Conservation (phyloP, 2,113 vertebrate species). For the Centrocercus urophasianus region DNA sequence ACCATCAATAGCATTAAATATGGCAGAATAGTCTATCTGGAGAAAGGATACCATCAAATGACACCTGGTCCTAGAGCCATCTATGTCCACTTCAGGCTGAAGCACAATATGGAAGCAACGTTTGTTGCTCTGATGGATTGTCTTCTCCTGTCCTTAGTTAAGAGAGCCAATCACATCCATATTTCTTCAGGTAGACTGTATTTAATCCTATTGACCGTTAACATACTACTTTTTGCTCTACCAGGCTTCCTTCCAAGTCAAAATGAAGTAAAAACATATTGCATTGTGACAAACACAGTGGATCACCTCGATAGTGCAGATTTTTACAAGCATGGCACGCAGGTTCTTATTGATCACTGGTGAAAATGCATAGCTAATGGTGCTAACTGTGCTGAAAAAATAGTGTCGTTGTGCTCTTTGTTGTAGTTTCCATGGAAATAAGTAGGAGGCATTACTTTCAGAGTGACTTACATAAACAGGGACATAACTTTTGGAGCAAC, state of each 20-base stretch:
- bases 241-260: background rate
- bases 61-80: background rate
- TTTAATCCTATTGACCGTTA: background rate
- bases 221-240: background rate
- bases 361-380: background rate
- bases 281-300: background rate
- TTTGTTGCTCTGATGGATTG: background rate
- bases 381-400: background rate
- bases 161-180: background rate
- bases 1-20: background rate
- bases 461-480: background rate
- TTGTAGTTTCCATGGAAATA: background rate
- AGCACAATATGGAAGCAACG: background rate
- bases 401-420: background rate
- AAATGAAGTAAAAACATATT: background rate
- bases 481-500: background rate
- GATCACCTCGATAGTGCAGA: background rate
- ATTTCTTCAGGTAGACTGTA: background rate
- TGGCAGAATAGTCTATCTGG: fast-evolving
- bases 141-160: background rate
- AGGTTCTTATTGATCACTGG: background rate
- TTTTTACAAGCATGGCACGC: background rate
- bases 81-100: background rate
- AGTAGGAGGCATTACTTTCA: background rate
- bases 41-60: background rate